Base-by-base conservation (phyloP, 2,797 vertebrate species). In the Xiphophorus birchmanni region DNA sequence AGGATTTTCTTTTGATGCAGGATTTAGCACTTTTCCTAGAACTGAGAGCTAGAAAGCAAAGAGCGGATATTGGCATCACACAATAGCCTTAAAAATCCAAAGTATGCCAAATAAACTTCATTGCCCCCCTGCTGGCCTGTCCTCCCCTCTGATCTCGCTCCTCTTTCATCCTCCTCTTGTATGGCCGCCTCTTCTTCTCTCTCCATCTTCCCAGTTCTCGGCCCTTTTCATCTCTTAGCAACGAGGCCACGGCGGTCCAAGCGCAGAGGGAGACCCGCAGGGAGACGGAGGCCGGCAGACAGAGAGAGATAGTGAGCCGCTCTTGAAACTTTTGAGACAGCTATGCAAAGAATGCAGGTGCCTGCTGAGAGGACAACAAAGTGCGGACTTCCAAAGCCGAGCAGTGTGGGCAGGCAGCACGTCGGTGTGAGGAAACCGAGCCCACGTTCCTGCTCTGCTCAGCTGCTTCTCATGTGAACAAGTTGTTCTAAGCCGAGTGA, bases 261-360 rank as follows among this genome's bases (percentile, higher is more conserved):
- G 91, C 80, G 10, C 74, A 82, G 76, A 80, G 63, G 82, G 78
- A 81, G 81, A 76, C 69, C 44, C 42, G 12, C 69, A 45, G 54
- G 73, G 76, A 73, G 85, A 73, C 26, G 58, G 80, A 85, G 80
- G 74, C 56, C 21, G 75, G 80, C 78, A 88, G 87, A 88, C 79
- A 45, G 86, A 84, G 89, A 89, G 90, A 89, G 90, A 91, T 90
- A 87, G 89, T 5, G 81, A 81, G 91, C 91, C 77, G 82, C 89
- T 88, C 91, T 90, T 87, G 89, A 90, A 91, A 92, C 89, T 89
- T 91, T 84, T 91, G 88, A 93, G 88, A 86, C 89, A 93, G 91
- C 90, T 94, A 95, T 95, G 92, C 89, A 75, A 92, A 93, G 93
- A 95, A 95, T 95, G 92, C 92, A 93, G 92, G 91, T 94, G 90